A percentile compares a stretch with the other conserved stretches of the same genome.
Conservation (phyloP, 2,888 invertebrate species). For the Drosophila percnosoma region DNA sequence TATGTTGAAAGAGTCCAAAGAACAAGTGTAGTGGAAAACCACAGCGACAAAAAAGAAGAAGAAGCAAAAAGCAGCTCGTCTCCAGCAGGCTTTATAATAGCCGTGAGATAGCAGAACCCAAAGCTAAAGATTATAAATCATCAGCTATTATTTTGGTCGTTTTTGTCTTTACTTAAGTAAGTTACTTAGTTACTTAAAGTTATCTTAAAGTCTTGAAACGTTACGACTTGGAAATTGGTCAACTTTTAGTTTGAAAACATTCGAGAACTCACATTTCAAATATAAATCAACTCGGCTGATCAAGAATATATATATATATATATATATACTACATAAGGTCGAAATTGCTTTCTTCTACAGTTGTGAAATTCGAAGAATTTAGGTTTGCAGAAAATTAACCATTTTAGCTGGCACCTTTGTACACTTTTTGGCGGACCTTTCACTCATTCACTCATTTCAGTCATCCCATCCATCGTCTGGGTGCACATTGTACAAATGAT, state of each 20-base stretch:
- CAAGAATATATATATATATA: neutral
- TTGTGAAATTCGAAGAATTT: slow-evolving; percentile 1
- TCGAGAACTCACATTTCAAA: neutral
- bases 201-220: neutral
- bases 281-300: neutral
- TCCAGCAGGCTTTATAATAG: slow-evolving; percentile 43
- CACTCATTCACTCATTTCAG: slow-evolving; percentile 30
- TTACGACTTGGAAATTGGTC: neutral
- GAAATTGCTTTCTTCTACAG: neutral
- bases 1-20: slow-evolving; percentile 23
- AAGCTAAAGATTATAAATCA: slow-evolving; percentile 44
- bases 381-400: slow-evolving; percentile 4
- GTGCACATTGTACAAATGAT: slow-evolving; percentile 38
- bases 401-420: neutral
- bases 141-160: slow-evolving; percentile 3
- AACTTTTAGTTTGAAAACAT: neutral
- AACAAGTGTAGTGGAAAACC: slow-evolving; percentile 56
- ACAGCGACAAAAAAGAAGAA: slow-evolving; percentile 21
- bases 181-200: neutral
- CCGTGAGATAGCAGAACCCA: slow-evolving; percentile 48
- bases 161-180: slow-evolving; percentile 1
- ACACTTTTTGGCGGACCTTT: slow-evolving; percentile 35
- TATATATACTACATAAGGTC: neutral
- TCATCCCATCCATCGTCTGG: neutral
- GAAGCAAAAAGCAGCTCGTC: slow-evolving; percentile 13